These are phyloP conservation scores for Megaustenia siamemsis DNA, from an alignment of 2,888 invertebrate species.

Conservation along the genomic window DNA sequence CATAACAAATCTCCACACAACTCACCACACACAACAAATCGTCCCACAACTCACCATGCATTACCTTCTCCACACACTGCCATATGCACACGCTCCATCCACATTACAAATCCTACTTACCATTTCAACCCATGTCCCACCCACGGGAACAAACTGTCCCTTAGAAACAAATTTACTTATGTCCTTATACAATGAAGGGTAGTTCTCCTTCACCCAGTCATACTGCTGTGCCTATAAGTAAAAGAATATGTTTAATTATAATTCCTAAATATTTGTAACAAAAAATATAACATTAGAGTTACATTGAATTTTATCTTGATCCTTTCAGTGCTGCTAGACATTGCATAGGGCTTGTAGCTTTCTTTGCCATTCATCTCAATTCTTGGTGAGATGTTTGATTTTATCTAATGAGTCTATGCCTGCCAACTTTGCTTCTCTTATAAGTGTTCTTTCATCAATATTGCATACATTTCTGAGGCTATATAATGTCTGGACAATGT, in stretches of 20 bases:
- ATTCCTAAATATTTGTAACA: neutral
- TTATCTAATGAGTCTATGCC: too few species aligned
- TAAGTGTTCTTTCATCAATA: too few species aligned
- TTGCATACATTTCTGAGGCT: too few species aligned
- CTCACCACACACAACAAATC: too few species aligned
- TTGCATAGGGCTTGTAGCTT: too few species aligned
- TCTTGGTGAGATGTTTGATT: too few species aligned
- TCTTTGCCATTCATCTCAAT: too few species aligned
- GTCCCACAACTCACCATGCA: neutral
- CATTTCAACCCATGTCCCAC: constrained; percentile 83
- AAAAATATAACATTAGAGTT: neutral
- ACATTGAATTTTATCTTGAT: too few species aligned
- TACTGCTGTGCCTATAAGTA: constrained; percentile 82
- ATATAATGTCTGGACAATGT: too few species aligned
- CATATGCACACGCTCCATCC: neutral
- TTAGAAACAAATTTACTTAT: constrained; percentile 77
- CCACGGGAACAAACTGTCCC: constrained; percentile 81
- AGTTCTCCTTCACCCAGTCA: constrained; percentile 81
- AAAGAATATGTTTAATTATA: neutral
- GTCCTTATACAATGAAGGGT: constrained; percentile 80
- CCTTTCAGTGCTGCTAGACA: too few species aligned
- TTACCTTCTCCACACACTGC: neutral
- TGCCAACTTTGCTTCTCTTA: too few species aligned
- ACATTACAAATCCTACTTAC: constrained; percentile 64
- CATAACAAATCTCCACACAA: neutral